Base-by-base conservation (phyloP, 2,888 invertebrate species). In the Ypsolopha sequella region DNA sequence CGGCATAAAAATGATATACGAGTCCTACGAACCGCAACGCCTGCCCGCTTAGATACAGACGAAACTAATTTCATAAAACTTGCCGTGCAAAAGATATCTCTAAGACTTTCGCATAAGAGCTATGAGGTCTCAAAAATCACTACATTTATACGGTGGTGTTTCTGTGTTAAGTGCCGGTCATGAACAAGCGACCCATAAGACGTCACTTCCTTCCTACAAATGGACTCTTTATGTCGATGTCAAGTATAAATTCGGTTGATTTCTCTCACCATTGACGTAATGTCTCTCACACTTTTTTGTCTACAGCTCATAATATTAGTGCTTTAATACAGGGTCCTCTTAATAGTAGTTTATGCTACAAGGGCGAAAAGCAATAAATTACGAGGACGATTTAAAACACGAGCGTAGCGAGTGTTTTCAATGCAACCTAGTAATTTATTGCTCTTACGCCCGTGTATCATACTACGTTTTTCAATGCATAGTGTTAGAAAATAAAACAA, bases 171-270 rank as follows among this genome's bases (percentile, higher is more conserved):
- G 73, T 75, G 68, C 63, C 64, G 54, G 58, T 70, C 70, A 77
- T 80, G 78, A 77, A 78, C 73, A 79, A 70, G 65, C 59, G 63
- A 60, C 69, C 64, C 53, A 69, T 65, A 66, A 69, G 68, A 70
- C 65, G 73, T 70, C 77, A 73, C 69, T 67, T 60, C 64, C 69
- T 67, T 60, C 64, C 63, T 73, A 73, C 73, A 76, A 79, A 79
- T 75, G 64, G 68, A 73, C 69, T 68, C 70, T 74, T 75, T 75
- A 72, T 70, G 68, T 64, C 62, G 61, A 63, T 56, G 67, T 70
- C 73, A 69, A 73, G 71, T 65, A 68, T 63, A 70, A 68, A 68
- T 63, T 67, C 61, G 56, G 59, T 55, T 59, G 58, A 65, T 65
- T 68, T 63, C 56, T 58, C 59, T n/a, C n/a, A n/a, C n/a, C n/a